A percentile compares a stretch with the other conserved stretches of the same genome.
Conservation (phyloP, 2,113 vertebrate genomes). For the Apteryx owenii region DNA sequence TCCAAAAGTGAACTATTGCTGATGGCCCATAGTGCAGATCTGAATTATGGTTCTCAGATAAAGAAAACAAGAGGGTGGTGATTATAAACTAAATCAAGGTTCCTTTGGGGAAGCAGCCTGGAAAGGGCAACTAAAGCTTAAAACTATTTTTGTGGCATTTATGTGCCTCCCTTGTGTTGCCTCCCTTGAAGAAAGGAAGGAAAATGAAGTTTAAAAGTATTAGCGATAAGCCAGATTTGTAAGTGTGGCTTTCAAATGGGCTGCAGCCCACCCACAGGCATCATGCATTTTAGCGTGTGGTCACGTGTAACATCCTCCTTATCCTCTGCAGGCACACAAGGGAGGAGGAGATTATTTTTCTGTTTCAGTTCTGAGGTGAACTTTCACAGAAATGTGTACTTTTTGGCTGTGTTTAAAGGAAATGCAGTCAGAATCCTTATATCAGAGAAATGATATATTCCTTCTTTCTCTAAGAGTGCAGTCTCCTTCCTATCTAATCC, state of each 20-base stretch:
- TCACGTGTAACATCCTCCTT: background rate
- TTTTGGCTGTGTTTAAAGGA: slow-evolving; percentile 5
- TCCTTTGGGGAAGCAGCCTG: background rate
- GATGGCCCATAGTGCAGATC: background rate
- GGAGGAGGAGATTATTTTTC: background rate
- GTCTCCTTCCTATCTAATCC: background rate
- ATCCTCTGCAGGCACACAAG: background rate
- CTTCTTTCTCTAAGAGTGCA: background rate
- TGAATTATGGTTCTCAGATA: background rate
- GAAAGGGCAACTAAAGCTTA: background rate
- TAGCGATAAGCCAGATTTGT: background rate
- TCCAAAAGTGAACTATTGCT: background rate
- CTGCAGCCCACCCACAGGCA: background rate
- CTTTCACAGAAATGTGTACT: background rate
- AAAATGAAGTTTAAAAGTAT: background rate
- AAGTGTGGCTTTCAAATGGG: background rate
- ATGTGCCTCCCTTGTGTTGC: background rate
- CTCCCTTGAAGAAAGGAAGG: background rate
- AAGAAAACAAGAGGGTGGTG: background rate
- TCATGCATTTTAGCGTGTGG: rapidly evolving
- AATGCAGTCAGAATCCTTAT: background rate
- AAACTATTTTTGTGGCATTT: background rate
- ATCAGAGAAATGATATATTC: background rate
- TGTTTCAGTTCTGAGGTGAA: background rate
- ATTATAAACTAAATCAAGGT: background rate